phyloP scores from a whole-genome alignment of 1,140 invertebrate species.

The Neuroterus valhalla region DNA sequence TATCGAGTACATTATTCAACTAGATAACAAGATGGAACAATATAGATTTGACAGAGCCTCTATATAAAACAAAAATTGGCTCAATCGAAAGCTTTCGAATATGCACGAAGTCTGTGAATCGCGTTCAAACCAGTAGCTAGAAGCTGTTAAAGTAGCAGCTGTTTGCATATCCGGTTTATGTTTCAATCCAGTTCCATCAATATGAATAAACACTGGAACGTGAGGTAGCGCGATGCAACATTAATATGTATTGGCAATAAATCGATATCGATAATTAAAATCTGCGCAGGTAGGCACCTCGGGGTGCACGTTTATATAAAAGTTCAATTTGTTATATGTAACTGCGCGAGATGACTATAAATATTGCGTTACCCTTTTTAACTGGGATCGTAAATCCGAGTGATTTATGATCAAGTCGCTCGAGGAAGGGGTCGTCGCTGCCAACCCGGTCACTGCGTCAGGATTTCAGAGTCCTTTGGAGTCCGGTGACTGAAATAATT shows the following conservation, averaged over 20 bases:
- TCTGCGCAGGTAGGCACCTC: slow-evolving; percentile 59
- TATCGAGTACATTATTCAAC: no score
- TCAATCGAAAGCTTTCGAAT: background rate
- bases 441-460: slow-evolving; percentile 54
- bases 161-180: slow-evolving; percentile 71
- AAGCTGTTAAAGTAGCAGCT: slow-evolving; percentile 55
- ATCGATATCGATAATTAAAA: slow-evolving; percentile 76
- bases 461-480: slow-evolving; percentile 61
- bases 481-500: slow-evolving; percentile 39
- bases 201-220: slow-evolving; percentile 68
- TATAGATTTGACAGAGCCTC: background rate
- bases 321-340: slow-evolving; percentile 75
- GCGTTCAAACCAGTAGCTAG: slow-evolving; percentile 29
- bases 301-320: slow-evolving; percentile 67
- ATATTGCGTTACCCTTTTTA: slow-evolving; percentile 73
- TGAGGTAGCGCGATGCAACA: slow-evolving; percentile 59
- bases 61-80: background rate
- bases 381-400: slow-evolving; percentile 71
- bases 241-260: slow-evolving; percentile 74
- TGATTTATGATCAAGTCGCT: slow-evolving; percentile 68
- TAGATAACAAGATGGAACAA: no score
- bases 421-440: slow-evolving; percentile 60
- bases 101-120: background rate
- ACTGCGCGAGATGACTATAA: slow-evolving; percentile 73
- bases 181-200: slow-evolving; percentile 71